Conservation (phyloP, 64 coral and sea anemone genomes). For the Montipora sp. region DNA sequence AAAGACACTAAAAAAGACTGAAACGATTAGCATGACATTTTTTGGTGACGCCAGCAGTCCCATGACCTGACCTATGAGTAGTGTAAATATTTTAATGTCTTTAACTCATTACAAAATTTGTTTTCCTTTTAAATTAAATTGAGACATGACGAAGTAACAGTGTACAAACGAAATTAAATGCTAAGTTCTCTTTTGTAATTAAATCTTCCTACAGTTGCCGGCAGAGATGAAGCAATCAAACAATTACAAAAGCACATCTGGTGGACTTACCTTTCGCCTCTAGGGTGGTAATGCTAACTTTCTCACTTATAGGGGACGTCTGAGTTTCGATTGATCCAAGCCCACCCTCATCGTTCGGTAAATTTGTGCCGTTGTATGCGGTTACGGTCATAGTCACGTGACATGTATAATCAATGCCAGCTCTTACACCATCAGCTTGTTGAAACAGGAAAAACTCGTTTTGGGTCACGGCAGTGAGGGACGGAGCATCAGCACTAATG, state of each 20-base stretch:
- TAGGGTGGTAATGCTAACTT: conserved; percentile 82
- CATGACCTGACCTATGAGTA: no score
- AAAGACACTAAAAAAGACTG: no score
- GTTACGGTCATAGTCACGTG: conserved; percentile 84
- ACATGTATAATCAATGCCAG: conserved; percentile 95
- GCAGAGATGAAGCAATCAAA: no score
- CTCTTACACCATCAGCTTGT: conserved; percentile 78
- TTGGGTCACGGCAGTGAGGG: conserved; percentile 13
- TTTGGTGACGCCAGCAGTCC: no score
- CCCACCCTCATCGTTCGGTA: background rate
- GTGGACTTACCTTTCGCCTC: conserved; percentile 76
- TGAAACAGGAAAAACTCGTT: conserved; percentile 23
- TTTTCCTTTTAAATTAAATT: no score
- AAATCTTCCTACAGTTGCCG: no score
- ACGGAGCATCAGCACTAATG: conserved; percentile 74
- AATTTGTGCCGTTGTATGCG: conserved; percentile 79
- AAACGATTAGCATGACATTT: no score
- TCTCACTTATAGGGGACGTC: conserved; percentile 78
- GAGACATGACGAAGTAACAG: background rate
- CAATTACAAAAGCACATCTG: background rate
- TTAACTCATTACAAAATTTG: no score
- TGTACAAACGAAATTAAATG: background rate
- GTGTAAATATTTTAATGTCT: no score
- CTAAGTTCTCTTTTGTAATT: no score
- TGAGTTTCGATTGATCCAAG: conserved; percentile 65